Conservation (phyloP, 2,113 vertebrate species). For the Copsychus sechellarum region DNA sequence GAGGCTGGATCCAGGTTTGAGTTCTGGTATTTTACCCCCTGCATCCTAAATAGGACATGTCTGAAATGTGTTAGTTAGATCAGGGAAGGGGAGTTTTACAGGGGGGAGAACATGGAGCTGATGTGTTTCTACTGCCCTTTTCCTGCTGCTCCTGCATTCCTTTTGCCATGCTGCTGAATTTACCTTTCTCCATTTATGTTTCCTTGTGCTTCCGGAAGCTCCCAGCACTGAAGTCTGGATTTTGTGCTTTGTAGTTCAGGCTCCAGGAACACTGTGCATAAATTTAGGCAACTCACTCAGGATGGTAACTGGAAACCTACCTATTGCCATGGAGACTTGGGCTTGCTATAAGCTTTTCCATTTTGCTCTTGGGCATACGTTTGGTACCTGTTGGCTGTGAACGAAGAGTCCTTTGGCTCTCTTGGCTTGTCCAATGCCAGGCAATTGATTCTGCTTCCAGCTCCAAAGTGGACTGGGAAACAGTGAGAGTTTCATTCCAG, state of each 20-base stretch:
- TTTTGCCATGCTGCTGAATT: not conserved
- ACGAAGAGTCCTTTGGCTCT: not conserved
- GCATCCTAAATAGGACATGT: rapidly evolving
- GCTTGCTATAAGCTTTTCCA: not conserved
- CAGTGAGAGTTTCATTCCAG: not conserved
- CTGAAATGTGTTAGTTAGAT: not conserved
- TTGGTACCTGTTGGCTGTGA: not conserved
- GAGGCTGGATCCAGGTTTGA: not conserved
- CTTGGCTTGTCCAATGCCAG: not conserved
- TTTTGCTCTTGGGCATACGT: not conserved
- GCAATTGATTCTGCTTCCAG: not conserved
- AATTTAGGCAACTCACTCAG: not conserved
- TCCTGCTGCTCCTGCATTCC: not conserved
- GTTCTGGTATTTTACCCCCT: rapidly evolving
- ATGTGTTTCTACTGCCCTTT: not conserved
- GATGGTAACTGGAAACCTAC: not conserved
- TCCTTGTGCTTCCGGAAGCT: not conserved
- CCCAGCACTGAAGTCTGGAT: not conserved
- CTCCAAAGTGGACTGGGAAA: not conserved
- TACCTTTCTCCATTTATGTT: not conserved
- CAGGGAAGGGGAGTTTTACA: not conserved
- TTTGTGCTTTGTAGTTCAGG: not conserved
- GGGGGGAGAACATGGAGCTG: not conserved
- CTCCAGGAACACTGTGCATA: not conserved
- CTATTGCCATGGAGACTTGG: constrained; percentile 7